Conservation (phyloP, 2,797 vertebrate species). For the Cephalopachus bancanus region DNA sequence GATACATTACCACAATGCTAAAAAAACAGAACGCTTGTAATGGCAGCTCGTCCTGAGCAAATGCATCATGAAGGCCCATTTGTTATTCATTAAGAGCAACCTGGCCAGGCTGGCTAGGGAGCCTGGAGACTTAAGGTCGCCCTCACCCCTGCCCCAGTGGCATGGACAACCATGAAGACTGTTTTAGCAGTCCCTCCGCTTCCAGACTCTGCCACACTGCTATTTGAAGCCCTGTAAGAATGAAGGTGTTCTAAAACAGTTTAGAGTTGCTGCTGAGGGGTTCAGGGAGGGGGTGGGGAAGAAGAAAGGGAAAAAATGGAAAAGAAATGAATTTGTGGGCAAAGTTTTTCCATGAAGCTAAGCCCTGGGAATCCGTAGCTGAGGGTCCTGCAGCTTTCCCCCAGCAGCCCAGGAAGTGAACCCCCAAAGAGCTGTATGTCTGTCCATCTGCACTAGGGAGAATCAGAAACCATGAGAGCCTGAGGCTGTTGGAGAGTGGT, state of each 20-base stretch:
- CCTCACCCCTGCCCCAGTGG: conserved; percentile 85
- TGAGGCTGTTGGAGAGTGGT: background rate
- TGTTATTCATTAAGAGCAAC: conserved; percentile 90
- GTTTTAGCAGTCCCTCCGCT: conserved; percentile 84
- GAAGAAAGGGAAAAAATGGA: conserved; percentile 50
- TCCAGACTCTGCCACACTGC: conserved; percentile 75
- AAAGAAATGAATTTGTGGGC: conserved; percentile 73
- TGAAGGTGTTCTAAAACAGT: conserved; percentile 79
- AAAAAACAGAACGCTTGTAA: conserved; percentile 87
- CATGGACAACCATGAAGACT: conserved; percentile 83
- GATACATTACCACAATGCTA: conserved; percentile 87
- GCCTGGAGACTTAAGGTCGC: conserved; percentile 87
- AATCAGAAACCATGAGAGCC: conserved; percentile 19
- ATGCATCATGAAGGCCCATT: conserved; percentile 87
- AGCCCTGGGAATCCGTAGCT: conserved; percentile 61
- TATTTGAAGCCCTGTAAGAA: conserved; percentile 82
- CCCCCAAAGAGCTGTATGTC: background rate
- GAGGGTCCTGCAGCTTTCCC: conserved; percentile 46
- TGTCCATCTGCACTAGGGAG: background rate
- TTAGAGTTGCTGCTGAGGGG: conserved; percentile 76
- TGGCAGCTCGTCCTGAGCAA: conserved; percentile 86
- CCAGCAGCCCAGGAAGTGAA: conserved; percentile 44
- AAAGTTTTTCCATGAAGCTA: conserved; percentile 74
- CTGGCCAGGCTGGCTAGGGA: conserved; percentile 85
- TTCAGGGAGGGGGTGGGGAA: background rate